Base-by-base conservation (phyloP, 2,113 vertebrate genomes). In the Camelus bactrianus region DNA sequence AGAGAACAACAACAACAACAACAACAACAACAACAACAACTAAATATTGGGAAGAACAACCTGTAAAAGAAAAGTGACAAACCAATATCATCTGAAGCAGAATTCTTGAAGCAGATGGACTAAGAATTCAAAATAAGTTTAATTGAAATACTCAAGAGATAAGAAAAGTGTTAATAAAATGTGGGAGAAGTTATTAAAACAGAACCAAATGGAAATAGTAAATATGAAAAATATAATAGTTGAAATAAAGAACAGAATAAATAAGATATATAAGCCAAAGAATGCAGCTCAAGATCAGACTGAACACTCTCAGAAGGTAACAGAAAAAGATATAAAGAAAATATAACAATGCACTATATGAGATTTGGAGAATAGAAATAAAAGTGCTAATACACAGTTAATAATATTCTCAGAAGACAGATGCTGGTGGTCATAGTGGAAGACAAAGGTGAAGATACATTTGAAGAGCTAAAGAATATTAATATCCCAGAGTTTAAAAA, bases 61-160 rank as follows among this genome's bases (percentile, higher is more conserved):
- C 6, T 86, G 17, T 89, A 56, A 94, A 72, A 89, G 50, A 85
- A 79, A 73, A 72, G 20, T 26, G 52, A 56, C 20, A 83, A 42
- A 67, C 6, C 62, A 64, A 19, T 58, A 52, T n/a, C 12, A 62
- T 35, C 54, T 70, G 38, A 87, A 94, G 58, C 14, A 83, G 73
- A 87, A 94, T 81, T 88, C 35, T 88, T 89, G 8, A 10, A 97
- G 73, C 11, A 94, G 30, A 42, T 76, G 38, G 38, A 83, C 15
- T 62, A 60, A 82, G 11, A 90, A 80, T 85, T 95, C 92, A 89
- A 92, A 93, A 69, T 73, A 87, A 81, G 54, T 24, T 82, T 73
- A 73, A 62, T 19, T 84, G 35, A 89, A 42, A 69, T 94, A 60
- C 6, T 1, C 50, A 72, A 72, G 28, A 92, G 67, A 85, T 9